phyloP scores from a whole-genome alignment of 2,888 invertebrate species.

The Eristalinus sepulchralis region DNA sequence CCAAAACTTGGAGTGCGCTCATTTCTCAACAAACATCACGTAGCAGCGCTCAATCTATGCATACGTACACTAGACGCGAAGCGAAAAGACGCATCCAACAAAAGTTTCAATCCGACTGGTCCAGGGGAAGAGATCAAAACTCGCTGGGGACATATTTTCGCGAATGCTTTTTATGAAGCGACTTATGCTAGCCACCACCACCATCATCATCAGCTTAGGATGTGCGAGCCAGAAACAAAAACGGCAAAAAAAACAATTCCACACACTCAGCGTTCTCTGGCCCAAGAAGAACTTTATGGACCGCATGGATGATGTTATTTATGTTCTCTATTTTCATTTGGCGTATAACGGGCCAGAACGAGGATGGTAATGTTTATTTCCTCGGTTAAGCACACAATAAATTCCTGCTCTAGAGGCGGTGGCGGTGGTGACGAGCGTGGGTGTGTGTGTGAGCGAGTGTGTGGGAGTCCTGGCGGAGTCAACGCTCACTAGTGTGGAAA shows the following conservation, averaged over 20 bases:
- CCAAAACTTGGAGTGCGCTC: neutral
- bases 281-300: neutral
- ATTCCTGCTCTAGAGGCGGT: neutral
- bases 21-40: neutral
- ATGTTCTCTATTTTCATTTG: neutral
- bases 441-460: neutral
- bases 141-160: neutral
- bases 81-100: neutral
- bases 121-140: neutral
- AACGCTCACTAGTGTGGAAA: neutral
- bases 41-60: neutral
- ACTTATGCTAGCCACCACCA: neutral
- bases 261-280: neutral
- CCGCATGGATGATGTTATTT: neutral
- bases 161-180: neutral
- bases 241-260: neutral
- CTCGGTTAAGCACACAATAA: neutral
- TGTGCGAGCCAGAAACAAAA: neutral
- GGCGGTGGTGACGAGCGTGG: too few species aligned
- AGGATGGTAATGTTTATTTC: neutral
- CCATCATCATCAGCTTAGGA: neutral
- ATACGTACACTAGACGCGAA: neutral
- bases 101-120: neutral
- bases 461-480: neutral
- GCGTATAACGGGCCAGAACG: neutral